phyloP scores from a whole-genome alignment of 2,113 vertebrate genomes.

The Cynopterus brachyotis region DNA sequence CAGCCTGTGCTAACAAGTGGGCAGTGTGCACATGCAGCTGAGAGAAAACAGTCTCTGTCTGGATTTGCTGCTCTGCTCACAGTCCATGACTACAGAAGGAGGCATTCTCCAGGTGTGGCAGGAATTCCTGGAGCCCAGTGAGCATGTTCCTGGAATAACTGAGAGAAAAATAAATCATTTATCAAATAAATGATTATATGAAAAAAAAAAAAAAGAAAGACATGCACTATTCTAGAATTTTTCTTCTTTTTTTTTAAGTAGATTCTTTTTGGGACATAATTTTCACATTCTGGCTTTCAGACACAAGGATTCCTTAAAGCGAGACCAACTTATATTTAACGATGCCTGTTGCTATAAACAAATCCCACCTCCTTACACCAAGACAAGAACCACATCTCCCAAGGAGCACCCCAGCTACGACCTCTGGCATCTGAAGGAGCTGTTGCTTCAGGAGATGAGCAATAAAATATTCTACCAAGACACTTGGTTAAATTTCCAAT shows the following conservation, averaged over 20 bases:
- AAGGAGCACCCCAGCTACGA: neutral
- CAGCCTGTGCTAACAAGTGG: neutral
- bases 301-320: neutral
- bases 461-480: constrained; percentile 67
- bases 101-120: neutral
- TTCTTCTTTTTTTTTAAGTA: neutral
- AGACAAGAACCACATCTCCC: neutral
- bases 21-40: fast-evolving
- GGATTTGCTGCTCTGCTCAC: neutral
- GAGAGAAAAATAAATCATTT: constrained; percentile 25
- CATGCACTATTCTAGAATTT: neutral
- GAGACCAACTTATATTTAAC: neutral
- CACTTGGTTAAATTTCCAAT: constrained; percentile 67
- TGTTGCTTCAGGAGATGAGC: constrained; percentile 66
- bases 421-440: neutral
- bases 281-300: neutral
- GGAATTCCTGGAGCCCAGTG: neutral
- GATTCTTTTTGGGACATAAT: neutral
- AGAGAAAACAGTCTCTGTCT: neutral
- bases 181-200: neutral
- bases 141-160: neutral
- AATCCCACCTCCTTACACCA: neutral
- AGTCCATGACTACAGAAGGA: neutral
- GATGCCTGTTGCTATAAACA: neutral
- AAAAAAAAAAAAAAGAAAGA: neutral